phyloP scores from a whole-genome alignment of 2,888 invertebrate genomes.

The Dyspetes luteomarginatus region DNA sequence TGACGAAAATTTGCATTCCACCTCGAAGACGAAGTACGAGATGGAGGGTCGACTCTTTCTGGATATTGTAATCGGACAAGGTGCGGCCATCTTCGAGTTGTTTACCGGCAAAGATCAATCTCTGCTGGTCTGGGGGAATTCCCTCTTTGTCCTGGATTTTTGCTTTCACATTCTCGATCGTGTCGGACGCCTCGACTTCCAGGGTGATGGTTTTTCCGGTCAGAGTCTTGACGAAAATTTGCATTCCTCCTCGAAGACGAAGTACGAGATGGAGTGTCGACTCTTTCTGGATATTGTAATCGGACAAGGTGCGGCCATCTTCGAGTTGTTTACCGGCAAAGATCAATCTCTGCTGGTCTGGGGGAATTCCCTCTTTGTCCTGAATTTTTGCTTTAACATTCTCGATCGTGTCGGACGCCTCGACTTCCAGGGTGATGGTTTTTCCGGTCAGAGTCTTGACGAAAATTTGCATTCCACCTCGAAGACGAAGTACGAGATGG shows the following conservation, averaged over 20 bases:
- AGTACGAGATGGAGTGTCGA: slow-evolving; percentile 67
- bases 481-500: slow-evolving; percentile 63
- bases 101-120: slow-evolving; percentile 67
- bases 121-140: slow-evolving; percentile 67
- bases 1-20: slow-evolving; percentile 70
- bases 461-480: slow-evolving; percentile 68
- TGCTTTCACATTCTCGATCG: slow-evolving; percentile 67
- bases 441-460: slow-evolving; percentile 70
- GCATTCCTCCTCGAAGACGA: slow-evolving; percentile 71
- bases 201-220: slow-evolving; percentile 69
- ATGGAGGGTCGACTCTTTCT: slow-evolving; percentile 63
- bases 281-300: slow-evolving; percentile 68
- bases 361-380: slow-evolving; percentile 70
- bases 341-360: slow-evolving; percentile 64
- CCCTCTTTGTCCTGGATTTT: slow-evolving; percentile 69
- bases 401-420: slow-evolving; percentile 71
- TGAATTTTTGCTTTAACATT: slow-evolving; percentile 71
- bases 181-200: slow-evolving; percentile 66
- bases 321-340: slow-evolving; percentile 66
- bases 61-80: slow-evolving; percentile 43
- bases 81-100: slow-evolving; percentile 64
- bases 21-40: slow-evolving; percentile 64
- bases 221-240: slow-evolving; percentile 70
- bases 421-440: slow-evolving; percentile 71
- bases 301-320: slow-evolving; percentile 64